These are phyloP conservation scores for Macaria liturata DNA, from an alignment of 2,888 invertebrate genomes.

Conservation along the genomic window DNA sequence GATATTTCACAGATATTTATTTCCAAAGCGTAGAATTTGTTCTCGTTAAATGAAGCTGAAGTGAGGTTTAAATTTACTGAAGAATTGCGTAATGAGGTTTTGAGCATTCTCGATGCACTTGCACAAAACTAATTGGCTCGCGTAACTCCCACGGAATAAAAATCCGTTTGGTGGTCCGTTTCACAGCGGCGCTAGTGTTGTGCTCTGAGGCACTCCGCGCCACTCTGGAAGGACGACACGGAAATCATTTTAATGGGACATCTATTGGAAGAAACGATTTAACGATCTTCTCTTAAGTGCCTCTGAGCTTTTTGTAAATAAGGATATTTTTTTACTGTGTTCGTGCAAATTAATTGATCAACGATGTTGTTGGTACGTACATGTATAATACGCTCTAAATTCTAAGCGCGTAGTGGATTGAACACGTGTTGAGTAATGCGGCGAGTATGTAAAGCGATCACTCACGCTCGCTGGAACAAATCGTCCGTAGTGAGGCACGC, in stretches of 20 bases:
- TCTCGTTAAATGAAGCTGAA: slow-evolving; percentile 39
- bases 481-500: slow-evolving; percentile 27
- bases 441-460: slow-evolving; percentile 18
- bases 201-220: slow-evolving; percentile 21
- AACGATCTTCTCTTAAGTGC: slow-evolving; percentile 1
- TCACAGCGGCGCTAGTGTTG: slow-evolving; percentile 47
- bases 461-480: slow-evolving; percentile 31
- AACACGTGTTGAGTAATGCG: no score
- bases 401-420: no score
- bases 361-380: no score
- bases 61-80: slow-evolving; percentile 50
- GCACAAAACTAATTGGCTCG: slow-evolving; percentile 70
- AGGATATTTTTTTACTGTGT: background rate
- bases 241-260: slow-evolving; percentile 27
- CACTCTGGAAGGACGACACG: slow-evolving; percentile 20
- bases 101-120: slow-evolving; percentile 68
- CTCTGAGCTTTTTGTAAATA: background rate
- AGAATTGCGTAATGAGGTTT: slow-evolving; percentile 57
- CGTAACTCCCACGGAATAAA: slow-evolving; percentile 67
- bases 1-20: slow-evolving; percentile 7
- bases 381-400: no score
- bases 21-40: slow-evolving; percentile 30
- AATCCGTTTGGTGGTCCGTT: slow-evolving; percentile 61
- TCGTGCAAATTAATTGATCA: no score
- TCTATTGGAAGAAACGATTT: slow-evolving; percentile 9